Evolutionary conservation across 2,888 invertebrate species (phyloP), one percentile per base, ranked within the genome.

Genomic region (Tachystola acroxantha): DNA sequence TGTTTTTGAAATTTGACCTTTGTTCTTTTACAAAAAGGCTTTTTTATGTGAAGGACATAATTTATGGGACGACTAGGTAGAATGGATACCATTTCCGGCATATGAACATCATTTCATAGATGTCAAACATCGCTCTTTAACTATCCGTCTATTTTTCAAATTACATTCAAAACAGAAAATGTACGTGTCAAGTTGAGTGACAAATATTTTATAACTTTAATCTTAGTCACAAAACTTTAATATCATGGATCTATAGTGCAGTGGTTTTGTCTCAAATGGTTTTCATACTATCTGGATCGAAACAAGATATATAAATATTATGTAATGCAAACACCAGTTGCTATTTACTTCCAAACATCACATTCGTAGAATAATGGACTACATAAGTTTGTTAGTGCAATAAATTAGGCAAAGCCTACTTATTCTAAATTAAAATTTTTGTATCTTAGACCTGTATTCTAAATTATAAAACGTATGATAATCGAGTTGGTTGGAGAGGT

Each of bases 391-490:
- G 64, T 72, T 76, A 80, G 86, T 86, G 86, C 86, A 86, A 86
- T 86, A 86, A n/a, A 81, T 73, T 60, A 65, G 86, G 86, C 86
- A 81, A 81, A 86, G 86, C 86, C 86, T 84, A 76, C 64, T n/a
- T n/a, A n/a, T n/a, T 53, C 65, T 77, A 73, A 71, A 69, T 61
- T 66, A 58, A 66, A 68, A 65, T 56, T 75, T 74, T 81, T 82
- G 76, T 81, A 82, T 77, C 63, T 69, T 77, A 81, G 74, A 64
- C 71, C 62, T 64, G 64, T 73, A 73, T 64, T 73, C 64, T 75
- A 73, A 69, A 66, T 64, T 58, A 64, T 64, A 57, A 57, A 54
- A 40, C 19, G 36, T 35, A 27, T 32, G 14, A 44, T 45, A 39
- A 35, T 43, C 47, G 55, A 51, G 45, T 35, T 39, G 46, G 16